phyloP scores from a whole-genome alignment of 2,797 vertebrate species.

The Tachyglossus aculeatus region DNA sequence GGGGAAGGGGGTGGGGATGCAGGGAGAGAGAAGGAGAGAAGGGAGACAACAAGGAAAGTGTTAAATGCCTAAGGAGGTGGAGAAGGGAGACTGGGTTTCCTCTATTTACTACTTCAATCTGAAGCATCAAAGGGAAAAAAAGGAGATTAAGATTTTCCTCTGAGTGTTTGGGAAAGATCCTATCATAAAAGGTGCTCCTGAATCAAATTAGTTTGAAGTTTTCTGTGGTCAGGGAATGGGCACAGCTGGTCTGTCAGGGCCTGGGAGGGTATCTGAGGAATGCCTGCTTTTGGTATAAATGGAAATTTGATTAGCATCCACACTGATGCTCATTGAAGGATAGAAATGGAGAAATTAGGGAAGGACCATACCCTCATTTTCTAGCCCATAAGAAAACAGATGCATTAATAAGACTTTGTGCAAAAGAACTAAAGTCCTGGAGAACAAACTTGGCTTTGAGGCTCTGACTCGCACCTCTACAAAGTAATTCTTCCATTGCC shows the following conservation, averaged over 20 bases:
- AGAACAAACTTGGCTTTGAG: too few species aligned
- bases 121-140: background rate
- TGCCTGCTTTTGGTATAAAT: conserved; percentile 5
- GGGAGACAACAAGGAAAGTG: too few species aligned
- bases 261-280: conserved; percentile 21
- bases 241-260: background rate
- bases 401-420: too few species aligned
- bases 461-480: too few species aligned
- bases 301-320: conserved; percentile 31
- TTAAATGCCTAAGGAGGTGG: too few species aligned
- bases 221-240: conserved; percentile 19
- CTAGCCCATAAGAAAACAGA: too few species aligned
- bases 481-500: too few species aligned
- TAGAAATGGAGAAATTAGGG: too few species aligned
- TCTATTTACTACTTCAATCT: background rate
- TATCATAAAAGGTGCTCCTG: conserved; percentile 23
- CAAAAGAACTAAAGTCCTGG: too few species aligned
- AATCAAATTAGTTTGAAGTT: conserved; percentile 27
- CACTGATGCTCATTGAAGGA: background rate
- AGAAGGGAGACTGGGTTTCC: background rate
- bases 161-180: conserved; percentile 3
- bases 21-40: background rate
- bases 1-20: background rate
- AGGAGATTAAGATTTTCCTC: background rate
- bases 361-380: too few species aligned